phyloP scores from a whole-genome alignment of 2,113 vertebrate species.

The Sebastes fasciatus region DNA sequence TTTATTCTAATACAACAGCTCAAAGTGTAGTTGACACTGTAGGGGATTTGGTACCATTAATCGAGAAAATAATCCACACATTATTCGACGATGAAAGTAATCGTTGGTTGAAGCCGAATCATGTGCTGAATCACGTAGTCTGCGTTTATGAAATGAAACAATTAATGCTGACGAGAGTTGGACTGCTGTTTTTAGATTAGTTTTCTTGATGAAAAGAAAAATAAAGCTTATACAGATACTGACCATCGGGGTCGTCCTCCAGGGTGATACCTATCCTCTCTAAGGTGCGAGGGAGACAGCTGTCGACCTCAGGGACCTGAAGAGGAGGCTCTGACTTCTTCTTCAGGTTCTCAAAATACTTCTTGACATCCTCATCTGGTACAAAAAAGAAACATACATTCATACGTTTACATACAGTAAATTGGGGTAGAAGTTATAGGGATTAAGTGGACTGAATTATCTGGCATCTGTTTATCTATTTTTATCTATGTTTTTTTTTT shows the following conservation, averaged over 20 bases:
- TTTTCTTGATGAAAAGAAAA: not conserved
- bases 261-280: slow-evolving; percentile 88
- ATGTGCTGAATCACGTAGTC: too few relatives aligned
- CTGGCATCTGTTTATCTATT: too few relatives aligned
- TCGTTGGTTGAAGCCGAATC: too few relatives aligned
- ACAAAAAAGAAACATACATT: not conserved
- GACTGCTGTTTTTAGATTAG: not conserved
- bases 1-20: not conserved
- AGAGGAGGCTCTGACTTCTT: slow-evolving; percentile 85
- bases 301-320: slow-evolving; percentile 92
- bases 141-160: too few relatives aligned
- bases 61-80: too few relatives aligned
- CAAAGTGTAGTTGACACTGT: not conserved
- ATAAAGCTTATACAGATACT: slow-evolving; percentile 16
- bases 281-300: slow-evolving; percentile 82
- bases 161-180: not conserved
- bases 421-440: not conserved
- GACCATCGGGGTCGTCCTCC: slow-evolving; percentile 89
- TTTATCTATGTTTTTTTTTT: not conserved
- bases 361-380: slow-evolving; percentile 86
- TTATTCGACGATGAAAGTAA: too few relatives aligned
- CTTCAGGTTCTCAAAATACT: slow-evolving; percentile 78
- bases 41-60: too few relatives aligned
- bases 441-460: too few relatives aligned
- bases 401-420: not conserved